A percentile compares a stretch with the other conserved stretches of the same genome.
These are phyloP conservation scores for Rhipidura dahli DNA, from an alignment of 2,113 vertebrate species.

Conservation along the genomic window DNA sequence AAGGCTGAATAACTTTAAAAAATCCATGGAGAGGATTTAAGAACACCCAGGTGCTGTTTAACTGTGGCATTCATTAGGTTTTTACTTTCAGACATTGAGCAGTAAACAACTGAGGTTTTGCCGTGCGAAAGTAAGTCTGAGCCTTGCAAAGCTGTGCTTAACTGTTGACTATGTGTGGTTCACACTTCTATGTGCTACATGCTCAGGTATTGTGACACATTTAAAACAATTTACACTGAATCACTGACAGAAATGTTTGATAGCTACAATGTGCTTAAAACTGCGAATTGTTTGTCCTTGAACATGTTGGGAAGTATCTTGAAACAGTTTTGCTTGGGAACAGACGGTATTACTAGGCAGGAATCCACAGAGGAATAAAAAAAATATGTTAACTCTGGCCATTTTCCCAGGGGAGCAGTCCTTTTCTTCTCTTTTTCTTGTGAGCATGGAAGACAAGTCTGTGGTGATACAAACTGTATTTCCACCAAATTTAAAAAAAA, in stretches of 20 bases:
- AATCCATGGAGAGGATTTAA: not conserved
- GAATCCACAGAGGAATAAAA: not conserved
- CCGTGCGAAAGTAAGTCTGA: not conserved
- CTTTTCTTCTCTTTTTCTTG: not conserved
- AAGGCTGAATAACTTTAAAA: not conserved
- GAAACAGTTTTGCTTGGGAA: not conserved
- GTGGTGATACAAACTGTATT: not conserved
- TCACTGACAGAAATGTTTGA: not conserved
- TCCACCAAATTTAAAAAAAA: not conserved
- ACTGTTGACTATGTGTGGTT: not conserved
- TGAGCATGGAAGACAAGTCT: not conserved
- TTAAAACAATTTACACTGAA: not conserved
- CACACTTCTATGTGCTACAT: fast-evolving
- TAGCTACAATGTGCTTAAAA: not conserved
- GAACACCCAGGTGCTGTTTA: not conserved
- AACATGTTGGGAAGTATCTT: not conserved
- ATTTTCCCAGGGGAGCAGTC: not conserved
- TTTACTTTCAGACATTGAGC: not conserved
- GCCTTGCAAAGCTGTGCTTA: not conserved
- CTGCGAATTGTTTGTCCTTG: not conserved
- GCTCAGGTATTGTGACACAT: not conserved
- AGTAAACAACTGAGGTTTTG: not conserved
- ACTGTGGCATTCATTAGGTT: not conserved
- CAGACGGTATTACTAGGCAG: not conserved
- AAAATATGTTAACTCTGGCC: not conserved